Conservation (phyloP, 2,888 invertebrate species). For the Spilosoma lubricipeda region DNA sequence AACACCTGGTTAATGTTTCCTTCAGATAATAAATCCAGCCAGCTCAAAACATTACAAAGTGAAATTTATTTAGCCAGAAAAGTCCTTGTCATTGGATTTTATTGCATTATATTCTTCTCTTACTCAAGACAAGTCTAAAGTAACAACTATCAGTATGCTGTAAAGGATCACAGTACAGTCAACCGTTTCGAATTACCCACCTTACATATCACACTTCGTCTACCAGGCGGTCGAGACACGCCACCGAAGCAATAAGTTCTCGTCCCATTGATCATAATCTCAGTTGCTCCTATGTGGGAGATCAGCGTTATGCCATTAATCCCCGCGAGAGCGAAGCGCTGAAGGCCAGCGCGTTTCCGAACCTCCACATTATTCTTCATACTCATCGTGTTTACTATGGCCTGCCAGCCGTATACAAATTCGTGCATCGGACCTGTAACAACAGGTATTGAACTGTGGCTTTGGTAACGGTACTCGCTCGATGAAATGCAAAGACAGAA, state of each 20-base stretch:
- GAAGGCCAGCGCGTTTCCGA: slow-evolving; percentile 79
- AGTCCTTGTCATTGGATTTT: no score
- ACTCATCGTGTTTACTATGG: slow-evolving; percentile 83
- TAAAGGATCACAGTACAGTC: no score
- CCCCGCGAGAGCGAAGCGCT: slow-evolving; percentile 81
- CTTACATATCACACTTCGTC: slow-evolving; percentile 80
- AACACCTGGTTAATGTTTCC: not conserved
- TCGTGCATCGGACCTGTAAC: slow-evolving; percentile 80
- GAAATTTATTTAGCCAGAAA: no score
- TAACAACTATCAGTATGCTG: not conserved
- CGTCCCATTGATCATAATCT: slow-evolving; percentile 83
- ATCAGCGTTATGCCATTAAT: slow-evolving; percentile 80
- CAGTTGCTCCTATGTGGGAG: slow-evolving; percentile 81
- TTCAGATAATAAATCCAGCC: no score
- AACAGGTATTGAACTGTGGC: not conserved
- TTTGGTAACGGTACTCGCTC: not conserved
- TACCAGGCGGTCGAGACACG: slow-evolving; percentile 77
- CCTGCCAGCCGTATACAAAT: slow-evolving; percentile 83
- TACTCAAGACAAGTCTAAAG: not conserved
- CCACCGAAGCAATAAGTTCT: slow-evolving; percentile 81
- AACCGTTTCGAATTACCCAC: slow-evolving; percentile 42
- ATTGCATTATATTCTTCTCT: not conserved
- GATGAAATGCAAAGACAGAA: not conserved
- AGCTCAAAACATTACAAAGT: no score
- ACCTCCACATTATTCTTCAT: slow-evolving; percentile 84